Evolutionary conservation across 2,113 vertebrate genomes (phyloP).

Genomic region (Tapirus terrestris): DNA sequence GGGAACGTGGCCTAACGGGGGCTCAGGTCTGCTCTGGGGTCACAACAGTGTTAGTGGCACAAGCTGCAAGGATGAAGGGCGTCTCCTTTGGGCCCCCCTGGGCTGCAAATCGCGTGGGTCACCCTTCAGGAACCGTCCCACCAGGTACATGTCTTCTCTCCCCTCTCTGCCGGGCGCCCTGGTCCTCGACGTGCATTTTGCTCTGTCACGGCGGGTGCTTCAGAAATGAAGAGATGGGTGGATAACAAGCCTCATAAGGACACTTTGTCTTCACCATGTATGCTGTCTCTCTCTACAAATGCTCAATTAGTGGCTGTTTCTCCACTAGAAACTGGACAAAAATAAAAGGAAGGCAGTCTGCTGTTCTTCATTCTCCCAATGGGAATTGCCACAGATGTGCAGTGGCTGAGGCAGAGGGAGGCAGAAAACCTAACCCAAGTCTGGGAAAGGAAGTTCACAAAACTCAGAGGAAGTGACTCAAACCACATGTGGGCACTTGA

Average conservation of each 20-base stretch:
- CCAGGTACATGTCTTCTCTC: neutral
- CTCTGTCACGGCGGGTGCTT: neutral
- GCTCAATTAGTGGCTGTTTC: conserved; percentile 50
- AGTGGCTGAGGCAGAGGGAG: neutral
- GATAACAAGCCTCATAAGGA: neutral
- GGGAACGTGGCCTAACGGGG: neutral
- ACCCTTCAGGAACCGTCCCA: accelerated
- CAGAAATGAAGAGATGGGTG: neutral
- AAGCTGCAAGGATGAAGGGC: neutral
- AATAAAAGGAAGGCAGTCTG: conserved; percentile 14
- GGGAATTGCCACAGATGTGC: neutral
- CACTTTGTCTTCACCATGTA: conserved; percentile 1
- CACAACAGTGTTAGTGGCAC: neutral
- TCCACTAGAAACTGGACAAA: conserved; percentile 46
- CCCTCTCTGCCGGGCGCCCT: neutral
- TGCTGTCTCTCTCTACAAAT: neutral
- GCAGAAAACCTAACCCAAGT: neutral
- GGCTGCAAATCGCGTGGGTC: neutral
- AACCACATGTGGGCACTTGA: neutral
- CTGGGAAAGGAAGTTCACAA: neutral
- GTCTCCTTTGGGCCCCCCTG: accelerated
- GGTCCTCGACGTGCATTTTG: neutral
- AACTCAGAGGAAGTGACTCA: neutral
- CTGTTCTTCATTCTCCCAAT: conserved; percentile 24
- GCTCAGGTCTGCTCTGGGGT: neutral